A percentile compares a stretch with the other conserved stretches of the same genome.
phyloP scores from a whole-genome alignment of 2,888 invertebrate genomes.

The Allophyes oxyacanthae region DNA sequence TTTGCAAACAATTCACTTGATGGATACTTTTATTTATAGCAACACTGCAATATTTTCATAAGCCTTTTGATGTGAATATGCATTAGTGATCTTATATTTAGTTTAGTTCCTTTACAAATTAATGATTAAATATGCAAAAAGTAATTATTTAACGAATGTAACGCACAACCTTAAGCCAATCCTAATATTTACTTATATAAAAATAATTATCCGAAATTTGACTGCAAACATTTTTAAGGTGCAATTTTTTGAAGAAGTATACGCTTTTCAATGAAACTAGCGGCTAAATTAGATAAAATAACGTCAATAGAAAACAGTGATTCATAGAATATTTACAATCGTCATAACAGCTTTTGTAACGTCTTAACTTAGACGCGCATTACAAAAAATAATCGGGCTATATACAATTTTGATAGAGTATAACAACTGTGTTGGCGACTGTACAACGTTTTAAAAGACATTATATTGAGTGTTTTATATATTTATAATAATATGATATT shows the following conservation, averaged over 20 bases:
- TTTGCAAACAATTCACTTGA: constrained; percentile 13
- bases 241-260: constrained; percentile 63
- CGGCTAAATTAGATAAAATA: constrained; percentile 38
- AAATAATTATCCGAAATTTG: constrained; percentile 49
- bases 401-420: constrained; percentile 48
- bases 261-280: constrained; percentile 61
- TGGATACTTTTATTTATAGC: constrained; percentile 30
- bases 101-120: constrained; percentile 44
- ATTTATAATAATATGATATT: constrained; percentile 38
- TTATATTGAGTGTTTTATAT: constrained; percentile 48
- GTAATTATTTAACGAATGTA: constrained; percentile 62
- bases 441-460: constrained; percentile 68
- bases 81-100: constrained; percentile 31
- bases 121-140: too few relatives aligned
- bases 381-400: constrained; percentile 43
- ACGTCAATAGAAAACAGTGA: constrained; percentile 38
- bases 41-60: constrained; percentile 35
- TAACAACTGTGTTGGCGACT: constrained; percentile 57
- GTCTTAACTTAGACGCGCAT: constrained; percentile 30
- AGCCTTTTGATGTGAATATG: constrained; percentile 32
- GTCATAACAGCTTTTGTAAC: constrained; percentile 43
- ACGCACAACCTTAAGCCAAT: constrained; percentile 78
- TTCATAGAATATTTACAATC: constrained; percentile 37
- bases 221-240: constrained; percentile 62
- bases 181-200: constrained; percentile 57